A percentile compares a stretch with the other conserved stretches of the same genome.
These are phyloP conservation scores for Ranitomeya variabilis DNA, from an alignment of 2,113 vertebrate genomes.

Conservation along the genomic window DNA sequence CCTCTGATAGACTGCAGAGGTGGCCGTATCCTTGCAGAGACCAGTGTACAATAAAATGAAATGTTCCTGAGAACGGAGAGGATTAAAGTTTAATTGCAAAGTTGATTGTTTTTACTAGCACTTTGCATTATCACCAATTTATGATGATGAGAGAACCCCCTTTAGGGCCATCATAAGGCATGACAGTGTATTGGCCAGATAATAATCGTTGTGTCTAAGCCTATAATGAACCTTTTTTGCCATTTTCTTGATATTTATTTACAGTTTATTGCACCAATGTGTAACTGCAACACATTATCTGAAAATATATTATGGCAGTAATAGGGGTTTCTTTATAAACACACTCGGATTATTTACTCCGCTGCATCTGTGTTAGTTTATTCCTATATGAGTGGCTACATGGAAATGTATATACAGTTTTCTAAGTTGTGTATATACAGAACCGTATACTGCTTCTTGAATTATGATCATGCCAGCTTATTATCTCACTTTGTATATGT, in stretches of 20 bases:
- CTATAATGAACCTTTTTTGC: not conserved
- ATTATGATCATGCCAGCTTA: not conserved
- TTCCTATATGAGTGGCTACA: not conserved
- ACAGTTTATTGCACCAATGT: not conserved
- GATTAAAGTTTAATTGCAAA: too few relatives aligned
- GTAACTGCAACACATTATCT: not conserved
- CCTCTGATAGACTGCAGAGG: too few relatives aligned
- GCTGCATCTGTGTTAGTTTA: not conserved
- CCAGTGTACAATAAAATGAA: too few relatives aligned
- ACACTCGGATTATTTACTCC: not conserved
- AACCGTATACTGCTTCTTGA: not conserved
- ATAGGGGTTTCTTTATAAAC: not conserved
- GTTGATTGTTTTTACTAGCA: too few relatives aligned
- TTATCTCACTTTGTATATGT: not conserved
- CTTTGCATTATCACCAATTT: too few relatives aligned
- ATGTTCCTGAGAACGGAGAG: too few relatives aligned
- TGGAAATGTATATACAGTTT: conserved; percentile 9
- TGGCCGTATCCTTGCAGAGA: too few relatives aligned
- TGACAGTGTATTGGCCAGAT: too few relatives aligned
- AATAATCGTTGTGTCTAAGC: not conserved
- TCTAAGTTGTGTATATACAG: not conserved
- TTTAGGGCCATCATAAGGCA: too few relatives aligned
- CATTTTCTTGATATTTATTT: not conserved
- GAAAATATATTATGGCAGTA: not conserved
- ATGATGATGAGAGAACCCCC: too few relatives aligned